Evolutionary conservation across 2,888 invertebrate genomes (phyloP).

Genomic region (Nemapogon koenigi): DNA sequence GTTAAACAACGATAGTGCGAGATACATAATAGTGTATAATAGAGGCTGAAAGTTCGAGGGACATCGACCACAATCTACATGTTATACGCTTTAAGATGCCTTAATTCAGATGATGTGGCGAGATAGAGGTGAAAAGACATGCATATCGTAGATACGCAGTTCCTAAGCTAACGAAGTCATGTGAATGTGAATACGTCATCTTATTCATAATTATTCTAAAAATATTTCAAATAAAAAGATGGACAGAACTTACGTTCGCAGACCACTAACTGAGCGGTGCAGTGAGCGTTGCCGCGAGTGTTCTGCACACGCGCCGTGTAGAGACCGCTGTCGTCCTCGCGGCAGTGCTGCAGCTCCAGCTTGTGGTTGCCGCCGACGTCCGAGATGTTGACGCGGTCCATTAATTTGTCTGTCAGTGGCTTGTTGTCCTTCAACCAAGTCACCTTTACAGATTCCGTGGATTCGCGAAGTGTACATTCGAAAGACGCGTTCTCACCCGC

Average conservation of each 20-base stretch:
- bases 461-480: constrained; percentile 74
- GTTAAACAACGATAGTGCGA: too few relatives aligned
- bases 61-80: too few relatives aligned
- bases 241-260: constrained; percentile 73
- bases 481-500: constrained; percentile 85
- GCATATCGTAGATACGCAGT: too few relatives aligned
- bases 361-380: constrained; percentile 67
- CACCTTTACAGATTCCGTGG: constrained; percentile 68
- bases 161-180: too few relatives aligned
- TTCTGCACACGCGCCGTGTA: constrained; percentile 91
- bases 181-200: constrained; percentile 29
- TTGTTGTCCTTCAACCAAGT: constrained; percentile 90
- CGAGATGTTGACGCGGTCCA: constrained; percentile 74
- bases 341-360: constrained; percentile 77
- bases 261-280: constrained; percentile 87
- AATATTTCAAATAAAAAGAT: not conserved
- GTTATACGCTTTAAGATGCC: constrained; percentile 57
- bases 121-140: too few relatives aligned
- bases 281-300: constrained; percentile 77
- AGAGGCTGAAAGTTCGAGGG: too few relatives aligned
- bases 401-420: constrained; percentile 75
- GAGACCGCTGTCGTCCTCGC: constrained; percentile 82
- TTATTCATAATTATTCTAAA: not conserved
- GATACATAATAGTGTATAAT: too few relatives aligned
- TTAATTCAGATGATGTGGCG: too few relatives aligned